Base-by-base conservation (phyloP, 64 coral and sea anemone species). In the Porites australiensis region DNA sequence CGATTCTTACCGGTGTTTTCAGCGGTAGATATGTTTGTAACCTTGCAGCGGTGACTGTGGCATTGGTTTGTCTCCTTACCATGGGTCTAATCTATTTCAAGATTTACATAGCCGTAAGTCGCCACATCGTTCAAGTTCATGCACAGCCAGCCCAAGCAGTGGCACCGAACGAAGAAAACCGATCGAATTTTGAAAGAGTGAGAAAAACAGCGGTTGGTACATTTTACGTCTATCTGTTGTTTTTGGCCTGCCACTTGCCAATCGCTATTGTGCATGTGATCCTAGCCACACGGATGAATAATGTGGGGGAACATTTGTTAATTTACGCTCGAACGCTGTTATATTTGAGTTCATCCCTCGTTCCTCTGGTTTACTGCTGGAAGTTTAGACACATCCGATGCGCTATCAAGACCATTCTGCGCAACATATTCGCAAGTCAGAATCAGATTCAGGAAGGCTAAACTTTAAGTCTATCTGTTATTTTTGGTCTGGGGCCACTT, bases 211-310 rank as follows among this genome's bases (percentile, higher is more conserved):
- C 73, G 50, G 13, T 50, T 44, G 48, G 73, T 48, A 19, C 14
- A 19, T 76, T 76, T 7, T 76, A 76, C 18, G 48, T 76, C 3
- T 76, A 76, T 76, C 5, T 76, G 3, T 44, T 76, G 73, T 76
- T 76, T 76, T 47, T 50, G 44, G 15, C 19, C 8, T 76, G 73
- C 19, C 50, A 76, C 6, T 57, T 57, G 6, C 54, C 54, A 57
- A 1, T 9, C 54, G 12, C 54, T 57, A 37, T 37, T 57, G 54
- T 11, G 11, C 11, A 5, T 57, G 6, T 7, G 54, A 9, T 57
- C 27, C 27, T 37, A 1, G 1, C 27, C 27, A 1, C 0, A 0
- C 27, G 27, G 27, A 37, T 37, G 27, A 37, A 37, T 37, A 37
- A 37, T 0, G 1, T 0, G 27, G 1, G 27, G 27, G 0, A 37